These are phyloP conservation scores for Sinonovacula constricta DNA, from an alignment of 1,140 invertebrate species.

Conservation along the genomic window DNA sequence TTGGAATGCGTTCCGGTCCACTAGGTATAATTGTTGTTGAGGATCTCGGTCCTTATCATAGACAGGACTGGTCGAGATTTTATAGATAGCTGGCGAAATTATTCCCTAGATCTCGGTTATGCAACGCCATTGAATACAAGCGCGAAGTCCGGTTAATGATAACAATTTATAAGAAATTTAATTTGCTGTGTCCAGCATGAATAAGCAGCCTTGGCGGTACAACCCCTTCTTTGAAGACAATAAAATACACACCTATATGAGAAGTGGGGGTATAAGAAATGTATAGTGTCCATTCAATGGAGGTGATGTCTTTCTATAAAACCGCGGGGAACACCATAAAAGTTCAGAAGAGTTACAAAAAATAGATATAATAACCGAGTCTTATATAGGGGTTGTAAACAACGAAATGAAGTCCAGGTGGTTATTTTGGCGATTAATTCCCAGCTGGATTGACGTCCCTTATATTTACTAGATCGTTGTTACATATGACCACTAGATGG, in stretches of 20 bases:
- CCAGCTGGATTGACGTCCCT: not conserved
- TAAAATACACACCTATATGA: conserved; percentile 50
- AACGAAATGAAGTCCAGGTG: conserved; percentile 46
- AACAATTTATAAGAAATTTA: conserved; percentile 45
- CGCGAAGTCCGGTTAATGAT: conserved; percentile 36
- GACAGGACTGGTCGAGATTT: not conserved
- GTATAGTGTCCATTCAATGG: conserved; percentile 25
- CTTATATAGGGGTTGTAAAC: conserved; percentile 31
- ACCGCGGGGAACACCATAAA: conserved; percentile 44
- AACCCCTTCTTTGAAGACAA: conserved; percentile 35
- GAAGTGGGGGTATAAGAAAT: conserved; percentile 32
- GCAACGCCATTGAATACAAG: conserved; percentile 30
- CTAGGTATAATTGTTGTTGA: conserved; percentile 6
- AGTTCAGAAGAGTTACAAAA: conserved; percentile 14
- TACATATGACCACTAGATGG: not conserved
- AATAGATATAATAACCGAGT: conserved; percentile 41
- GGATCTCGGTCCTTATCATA: not conserved
- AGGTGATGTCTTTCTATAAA: conserved; percentile 11
- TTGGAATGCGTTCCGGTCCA: conserved; percentile 25
- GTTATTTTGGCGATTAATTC: conserved; percentile 42
- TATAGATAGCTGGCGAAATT: conserved; percentile 29
- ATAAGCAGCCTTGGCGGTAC: conserved; percentile 33
- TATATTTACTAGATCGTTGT: too few relatives aligned
- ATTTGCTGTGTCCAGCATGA: conserved; percentile 44
- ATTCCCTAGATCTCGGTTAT: conserved; percentile 25